Conservation (phyloP, 2,113 vertebrate species). For the Corythaeola cristata region DNA sequence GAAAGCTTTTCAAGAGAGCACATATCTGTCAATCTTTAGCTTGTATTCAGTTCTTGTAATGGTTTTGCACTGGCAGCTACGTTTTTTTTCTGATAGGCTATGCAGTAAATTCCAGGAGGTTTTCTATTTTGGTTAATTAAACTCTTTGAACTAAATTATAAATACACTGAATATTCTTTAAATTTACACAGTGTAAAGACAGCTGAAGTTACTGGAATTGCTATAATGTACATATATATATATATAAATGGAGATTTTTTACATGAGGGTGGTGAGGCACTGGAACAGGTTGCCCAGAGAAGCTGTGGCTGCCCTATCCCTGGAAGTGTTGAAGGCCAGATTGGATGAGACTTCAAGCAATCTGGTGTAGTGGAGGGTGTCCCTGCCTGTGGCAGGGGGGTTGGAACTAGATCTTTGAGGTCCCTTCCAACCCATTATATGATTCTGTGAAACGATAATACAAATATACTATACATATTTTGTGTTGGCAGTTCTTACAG, state of each 20-base stretch:
- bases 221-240: background rate
- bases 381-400: too few species aligned
- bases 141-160: background rate
- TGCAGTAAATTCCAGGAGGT: background rate
- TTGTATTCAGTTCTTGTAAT: background rate
- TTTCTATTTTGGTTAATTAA: background rate
- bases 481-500: background rate
- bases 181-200: background rate
- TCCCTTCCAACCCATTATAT: too few species aligned
- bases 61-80: background rate
- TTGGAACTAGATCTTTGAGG: too few species aligned
- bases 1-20: background rate
- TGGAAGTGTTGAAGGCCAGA: too few species aligned
- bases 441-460: too few species aligned
- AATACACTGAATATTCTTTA: background rate
- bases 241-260: background rate
- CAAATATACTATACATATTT: background rate
- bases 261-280: too few species aligned
- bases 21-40: background rate
- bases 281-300: too few species aligned
- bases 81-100: background rate
- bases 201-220: background rate
- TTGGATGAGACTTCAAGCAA: too few species aligned
- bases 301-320: too few species aligned
- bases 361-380: too few species aligned